Percentiles rank a stretch among this genome's conserved stretches.
Evolutionary conservation across 1,140 invertebrate species (phyloP).

Genomic region (Nebria ingens): DNA sequence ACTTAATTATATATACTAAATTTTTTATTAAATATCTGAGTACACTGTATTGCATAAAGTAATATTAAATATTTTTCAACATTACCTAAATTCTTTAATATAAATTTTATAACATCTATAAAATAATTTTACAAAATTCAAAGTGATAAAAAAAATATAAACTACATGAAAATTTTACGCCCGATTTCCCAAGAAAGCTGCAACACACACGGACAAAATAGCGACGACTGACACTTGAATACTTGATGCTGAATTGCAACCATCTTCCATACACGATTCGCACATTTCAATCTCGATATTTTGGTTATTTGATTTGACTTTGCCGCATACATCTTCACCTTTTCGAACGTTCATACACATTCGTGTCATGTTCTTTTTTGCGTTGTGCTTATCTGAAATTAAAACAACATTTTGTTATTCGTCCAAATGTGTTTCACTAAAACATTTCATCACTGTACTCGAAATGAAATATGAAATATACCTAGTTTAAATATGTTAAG

Average conservation of each 20-base stretch:
- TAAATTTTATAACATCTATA: background rate
- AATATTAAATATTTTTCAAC: background rate
- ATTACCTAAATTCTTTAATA: background rate
- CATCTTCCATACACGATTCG: background rate
- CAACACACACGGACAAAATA: background rate
- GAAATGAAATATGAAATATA: no score
- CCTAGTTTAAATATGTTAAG: no score
- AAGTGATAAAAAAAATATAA: background rate
- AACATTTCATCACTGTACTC: no score
- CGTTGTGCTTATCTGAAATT: no score
- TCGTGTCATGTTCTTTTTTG: background rate
- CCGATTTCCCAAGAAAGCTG: background rate
- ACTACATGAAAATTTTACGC: background rate
- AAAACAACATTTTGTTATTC: no score
- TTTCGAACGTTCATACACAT: background rate
- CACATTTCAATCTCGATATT: background rate
- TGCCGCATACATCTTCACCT: background rate
- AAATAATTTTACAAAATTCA: background rate
- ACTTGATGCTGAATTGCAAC: background rate
- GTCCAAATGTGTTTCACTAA: no score
- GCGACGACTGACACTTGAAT: background rate
- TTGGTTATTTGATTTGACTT: background rate
- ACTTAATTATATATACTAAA: no score
- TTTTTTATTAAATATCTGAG: background rate
- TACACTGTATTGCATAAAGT: background rate